phyloP scores from a whole-genome alignment of 1,140 invertebrate genomes.

The Whitmania pigra region DNA sequence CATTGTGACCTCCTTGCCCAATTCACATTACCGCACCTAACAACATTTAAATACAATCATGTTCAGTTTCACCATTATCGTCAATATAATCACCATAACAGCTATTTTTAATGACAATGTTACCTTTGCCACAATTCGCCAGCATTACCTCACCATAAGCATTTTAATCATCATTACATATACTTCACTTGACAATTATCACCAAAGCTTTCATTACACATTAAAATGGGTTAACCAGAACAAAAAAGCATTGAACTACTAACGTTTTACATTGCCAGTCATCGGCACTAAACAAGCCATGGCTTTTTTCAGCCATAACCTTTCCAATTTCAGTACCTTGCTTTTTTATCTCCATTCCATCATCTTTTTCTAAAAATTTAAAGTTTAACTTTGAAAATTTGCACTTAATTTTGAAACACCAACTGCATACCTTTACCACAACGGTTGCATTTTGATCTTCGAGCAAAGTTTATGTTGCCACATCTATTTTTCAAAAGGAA shows the following conservation, averaged over 20 bases:
- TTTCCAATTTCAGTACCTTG: slow-evolving; percentile 93
- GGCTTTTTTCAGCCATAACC: slow-evolving; percentile 89
- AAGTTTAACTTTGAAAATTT: slow-evolving; percentile 15
- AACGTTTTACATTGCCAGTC: slow-evolving; percentile 97
- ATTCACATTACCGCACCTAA: slow-evolving; percentile 90
- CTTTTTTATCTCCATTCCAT: slow-evolving; percentile 66
- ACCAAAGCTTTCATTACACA: too few species aligned
- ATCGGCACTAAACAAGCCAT: slow-evolving; percentile 93
- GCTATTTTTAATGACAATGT: too few species aligned
- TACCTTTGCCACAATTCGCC: too few species aligned
- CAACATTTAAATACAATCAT: neutral
- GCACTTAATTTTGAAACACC: slow-evolving; percentile 1
- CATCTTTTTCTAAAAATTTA: slow-evolving; percentile 46
- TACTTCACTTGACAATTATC: too few species aligned
- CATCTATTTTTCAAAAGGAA: slow-evolving; percentile 51
- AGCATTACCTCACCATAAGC: too few species aligned
- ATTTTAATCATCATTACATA: too few species aligned
- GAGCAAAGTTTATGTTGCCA: slow-evolving; percentile 85
- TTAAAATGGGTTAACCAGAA: neutral
- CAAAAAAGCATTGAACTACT: slow-evolving; percentile 22
- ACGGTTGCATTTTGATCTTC: slow-evolving; percentile 74
- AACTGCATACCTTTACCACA: slow-evolving; percentile 57
- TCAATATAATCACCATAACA: too few species aligned
- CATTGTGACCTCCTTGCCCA: slow-evolving; percentile 92
- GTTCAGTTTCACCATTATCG: too few species aligned